A percentile compares a stretch with the other conserved stretches of the same genome.
Evolutionary conservation across 2,888 invertebrate species (phyloP).

Genomic region (Anorthoa munda): DNA sequence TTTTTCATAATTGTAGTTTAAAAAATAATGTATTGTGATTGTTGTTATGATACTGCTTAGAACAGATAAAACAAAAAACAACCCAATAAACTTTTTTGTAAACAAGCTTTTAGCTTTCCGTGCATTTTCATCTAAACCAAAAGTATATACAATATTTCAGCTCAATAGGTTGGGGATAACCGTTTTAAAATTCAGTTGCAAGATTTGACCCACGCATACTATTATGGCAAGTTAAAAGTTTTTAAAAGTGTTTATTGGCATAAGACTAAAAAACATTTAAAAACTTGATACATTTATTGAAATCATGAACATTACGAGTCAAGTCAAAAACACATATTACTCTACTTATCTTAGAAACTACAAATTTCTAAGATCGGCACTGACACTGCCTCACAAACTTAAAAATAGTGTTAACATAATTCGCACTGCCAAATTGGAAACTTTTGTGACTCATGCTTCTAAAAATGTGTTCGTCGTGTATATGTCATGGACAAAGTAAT

Average conservation of each 20-base stretch:
- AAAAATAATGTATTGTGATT: background rate
- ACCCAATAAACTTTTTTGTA: too few relatives aligned
- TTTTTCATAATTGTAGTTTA: background rate
- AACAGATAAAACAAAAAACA: conserved; percentile 8
- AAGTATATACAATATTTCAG: too few relatives aligned
- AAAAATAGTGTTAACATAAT: conserved; percentile 10
- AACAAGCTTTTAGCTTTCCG: too few relatives aligned
- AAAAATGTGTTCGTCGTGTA: conserved; percentile 50
- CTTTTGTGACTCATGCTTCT: conserved; percentile 16
- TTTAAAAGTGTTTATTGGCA: background rate
- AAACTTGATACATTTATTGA: conserved; percentile 5
- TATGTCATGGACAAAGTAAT: too few relatives aligned
- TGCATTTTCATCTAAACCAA: too few relatives aligned
- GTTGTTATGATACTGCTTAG: conserved; percentile 5
- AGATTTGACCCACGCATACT: too few relatives aligned
- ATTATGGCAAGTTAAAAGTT: too few relatives aligned
- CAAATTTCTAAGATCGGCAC: background rate
- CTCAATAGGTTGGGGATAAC: too few relatives aligned
- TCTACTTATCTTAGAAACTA: background rate
- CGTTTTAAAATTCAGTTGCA: too few relatives aligned
- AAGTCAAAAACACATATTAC: background rate
- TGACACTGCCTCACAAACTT: background rate
- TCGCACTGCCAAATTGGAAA: conserved; percentile 11
- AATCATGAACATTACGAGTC: background rate
- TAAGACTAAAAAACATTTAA: background rate